Evolutionary conservation across 1,140 invertebrate genomes (phyloP).

Genomic region (Zaprionus vittiger): DNA sequence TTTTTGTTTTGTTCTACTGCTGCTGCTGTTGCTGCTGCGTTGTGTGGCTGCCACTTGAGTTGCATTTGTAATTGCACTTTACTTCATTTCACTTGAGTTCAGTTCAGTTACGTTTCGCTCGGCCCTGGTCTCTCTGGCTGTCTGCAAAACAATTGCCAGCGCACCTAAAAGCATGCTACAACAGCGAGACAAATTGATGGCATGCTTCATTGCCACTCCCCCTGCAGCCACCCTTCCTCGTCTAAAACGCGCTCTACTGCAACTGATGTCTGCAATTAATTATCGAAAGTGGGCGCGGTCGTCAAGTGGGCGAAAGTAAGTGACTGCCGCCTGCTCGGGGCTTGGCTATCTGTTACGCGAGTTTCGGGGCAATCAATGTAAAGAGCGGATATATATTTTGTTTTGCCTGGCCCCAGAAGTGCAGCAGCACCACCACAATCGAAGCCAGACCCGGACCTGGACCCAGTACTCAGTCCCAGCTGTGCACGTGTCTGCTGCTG

Average conservation of each 20-base stretch:
- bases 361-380: conserved; percentile 78
- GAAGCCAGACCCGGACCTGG: no score
- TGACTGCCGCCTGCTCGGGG: conserved; percentile 45
- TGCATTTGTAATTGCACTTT: conserved; percentile 83
- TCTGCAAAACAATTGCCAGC: conserved; percentile 70
- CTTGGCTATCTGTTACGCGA: conserved; percentile 19
- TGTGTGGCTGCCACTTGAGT: conserved; percentile 67
- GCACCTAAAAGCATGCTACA: conserved; percentile 61
- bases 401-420: conserved; percentile 71
- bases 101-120: conserved; percentile 30
- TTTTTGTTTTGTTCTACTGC: background rate
- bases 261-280: conserved; percentile 84
- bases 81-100: conserved; percentile 49
- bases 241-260: conserved; percentile 59
- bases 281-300: conserved; percentile 84
- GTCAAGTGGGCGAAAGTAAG: conserved; percentile 75
- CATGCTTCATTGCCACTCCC: conserved; percentile 61
- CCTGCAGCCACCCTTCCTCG: conserved; percentile 3
- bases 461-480: conserved; percentile 16
- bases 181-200: conserved; percentile 81
- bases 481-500: conserved; percentile 42
- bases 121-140: conserved; percentile 30
- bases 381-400: conserved; percentile 83
- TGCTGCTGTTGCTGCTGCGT: conserved; percentile 34
- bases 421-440: conserved; percentile 42